Percentiles rank a stretch among this genome's conserved stretches.
These are phyloP conservation scores for Scrobipalpa atriplicella DNA, from an alignment of 2,888 invertebrate genomes.

Conservation along the genomic window DNA sequence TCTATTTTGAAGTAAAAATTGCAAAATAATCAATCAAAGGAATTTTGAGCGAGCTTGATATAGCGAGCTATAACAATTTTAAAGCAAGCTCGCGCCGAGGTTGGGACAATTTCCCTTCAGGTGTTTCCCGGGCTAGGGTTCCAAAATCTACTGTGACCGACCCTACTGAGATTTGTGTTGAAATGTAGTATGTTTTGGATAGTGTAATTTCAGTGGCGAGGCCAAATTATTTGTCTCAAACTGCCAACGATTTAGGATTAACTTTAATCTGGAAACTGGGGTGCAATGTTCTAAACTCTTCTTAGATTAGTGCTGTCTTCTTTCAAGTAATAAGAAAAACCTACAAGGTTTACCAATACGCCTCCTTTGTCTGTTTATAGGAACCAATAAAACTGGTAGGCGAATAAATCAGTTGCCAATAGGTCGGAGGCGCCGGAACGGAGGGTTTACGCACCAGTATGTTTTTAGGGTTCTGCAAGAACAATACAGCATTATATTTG, in stretches of 20 bases:
- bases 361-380: constrained; percentile 42
- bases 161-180: not conserved
- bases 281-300: not conserved
- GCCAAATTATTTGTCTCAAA: no score
- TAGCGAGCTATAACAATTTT: constrained; percentile 28
- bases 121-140: constrained; percentile 27
- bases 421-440: constrained; percentile 34
- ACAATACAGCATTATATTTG: no score
- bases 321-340: not conserved
- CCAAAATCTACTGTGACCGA: constrained; percentile 26
- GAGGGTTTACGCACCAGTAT: constrained; percentile 28
- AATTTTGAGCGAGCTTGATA: no score
- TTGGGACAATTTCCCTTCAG: constrained; percentile 29
- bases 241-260: constrained; percentile 16
- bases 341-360: constrained; percentile 20
- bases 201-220: no score
- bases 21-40: not conserved
- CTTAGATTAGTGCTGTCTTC: not conserved
- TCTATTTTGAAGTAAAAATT: no score
- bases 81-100: constrained; percentile 22
- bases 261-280: not conserved
- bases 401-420: constrained; percentile 53
- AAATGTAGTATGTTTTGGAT: no score
- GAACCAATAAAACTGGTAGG: constrained; percentile 45
- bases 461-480: constrained; percentile 25